phyloP scores from a whole-genome alignment of 2,113 vertebrate species.

The Symphodus melops region DNA sequence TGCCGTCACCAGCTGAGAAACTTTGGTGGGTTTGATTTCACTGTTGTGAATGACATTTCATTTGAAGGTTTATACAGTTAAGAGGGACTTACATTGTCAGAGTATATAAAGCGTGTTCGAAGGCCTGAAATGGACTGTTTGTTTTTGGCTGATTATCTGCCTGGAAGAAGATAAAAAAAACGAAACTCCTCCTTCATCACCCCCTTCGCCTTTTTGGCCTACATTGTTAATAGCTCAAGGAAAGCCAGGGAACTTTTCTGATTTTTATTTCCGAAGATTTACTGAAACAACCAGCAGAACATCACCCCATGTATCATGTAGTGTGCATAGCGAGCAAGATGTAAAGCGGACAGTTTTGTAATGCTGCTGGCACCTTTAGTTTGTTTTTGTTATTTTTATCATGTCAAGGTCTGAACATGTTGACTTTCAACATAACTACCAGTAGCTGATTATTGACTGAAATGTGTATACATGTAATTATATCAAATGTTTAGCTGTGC shows the following conservation, averaged over 20 bases:
- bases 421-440: slow-evolving; percentile 15
- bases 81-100: slow-evolving; percentile 15
- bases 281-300: slow-evolving; percentile 63
- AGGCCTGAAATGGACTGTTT: slow-evolving; percentile 19
- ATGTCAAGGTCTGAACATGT: background rate
- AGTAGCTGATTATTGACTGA: slow-evolving; percentile 33
- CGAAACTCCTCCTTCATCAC: slow-evolving; percentile 41
- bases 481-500: slow-evolving; percentile 54
- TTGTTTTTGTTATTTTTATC: background rate
- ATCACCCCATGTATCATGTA: slow-evolving; percentile 26
- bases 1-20: slow-evolving; percentile 39
- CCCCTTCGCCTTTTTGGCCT: slow-evolving; percentile 38
- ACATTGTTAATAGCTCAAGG: slow-evolving; percentile 36
- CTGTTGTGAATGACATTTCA: slow-evolving; percentile 32
- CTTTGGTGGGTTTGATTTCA: slow-evolving; percentile 34
- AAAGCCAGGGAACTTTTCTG: slow-evolving; percentile 53
- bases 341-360: slow-evolving; percentile 9
- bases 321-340: slow-evolving; percentile 14
- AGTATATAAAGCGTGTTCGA: slow-evolving; percentile 44
- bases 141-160: slow-evolving; percentile 44
- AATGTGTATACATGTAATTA: slow-evolving; percentile 60
- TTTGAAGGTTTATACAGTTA: slow-evolving; percentile 27
- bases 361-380: slow-evolving; percentile 19
- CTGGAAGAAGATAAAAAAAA: slow-evolving; percentile 3
- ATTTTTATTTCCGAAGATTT: slow-evolving; percentile 35